Evolutionary conservation across 2,797 vertebrate genomes (phyloP), one percentile per base, ranked within the genome.

Genomic region (Steatocranus sp.): DNA sequence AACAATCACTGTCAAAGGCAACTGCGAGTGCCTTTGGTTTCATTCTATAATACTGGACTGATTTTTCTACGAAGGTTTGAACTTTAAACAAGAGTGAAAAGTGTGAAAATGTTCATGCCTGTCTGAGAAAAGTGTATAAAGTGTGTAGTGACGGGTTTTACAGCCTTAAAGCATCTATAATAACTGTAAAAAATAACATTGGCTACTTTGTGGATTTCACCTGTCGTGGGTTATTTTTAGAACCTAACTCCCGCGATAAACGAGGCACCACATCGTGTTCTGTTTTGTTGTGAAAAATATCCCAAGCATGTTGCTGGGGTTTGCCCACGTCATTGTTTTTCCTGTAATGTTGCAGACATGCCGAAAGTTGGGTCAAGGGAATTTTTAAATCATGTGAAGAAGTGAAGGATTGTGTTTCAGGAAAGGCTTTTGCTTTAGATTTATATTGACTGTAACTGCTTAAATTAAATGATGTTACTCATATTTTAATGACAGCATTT

Each of bases 341-440:
- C 76, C 8, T 50, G 27, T 7, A 14, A 49, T 46, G 30, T 43
- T 25, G 17, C 11, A 11, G 43, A 48, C 3, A 1, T 20, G 32
- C 10, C 0, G 3, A 48, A 36, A n/a, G 53, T 9, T 27, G 66
- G 43, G 46, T 76, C 15, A n/a, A 1, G 14, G 25, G 25, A 9
- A 25, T 20, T 7, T 6, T 43, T 17, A 51, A 20, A 2, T 50
- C 12, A 25, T 2, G 8, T 11, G 50, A 58, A 34, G 25, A 78
- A 49, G 61, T 76, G 9, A 68, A 49, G 10, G 3, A 8, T 30
- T 8, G 46, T 78, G 25, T 53, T 34, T 15, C 20, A 4, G 36
- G 7, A 9, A 36, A 7, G 36, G 77, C 2, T 75, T 38, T 68
- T 15, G 3, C 0, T 43, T 43, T 10, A 15, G 36, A 0, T 48